phyloP scores from a whole-genome alignment of 2,797 vertebrate genomes.

The Neosilurus hyrtlii region DNA sequence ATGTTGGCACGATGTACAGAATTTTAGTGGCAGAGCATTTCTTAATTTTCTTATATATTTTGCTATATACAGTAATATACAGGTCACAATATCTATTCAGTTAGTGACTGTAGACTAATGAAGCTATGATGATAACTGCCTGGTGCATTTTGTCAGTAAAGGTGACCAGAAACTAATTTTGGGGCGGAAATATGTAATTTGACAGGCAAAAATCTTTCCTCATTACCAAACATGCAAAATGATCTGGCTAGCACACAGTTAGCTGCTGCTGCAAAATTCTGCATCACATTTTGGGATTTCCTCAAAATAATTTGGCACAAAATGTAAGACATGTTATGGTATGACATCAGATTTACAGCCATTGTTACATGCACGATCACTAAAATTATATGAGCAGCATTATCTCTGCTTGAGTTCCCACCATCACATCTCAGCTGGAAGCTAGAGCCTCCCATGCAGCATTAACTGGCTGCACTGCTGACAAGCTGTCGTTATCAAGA shows the following conservation, averaged over 20 bases:
- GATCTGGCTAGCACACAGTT: neutral
- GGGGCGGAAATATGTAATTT: neutral
- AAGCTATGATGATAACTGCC: neutral
- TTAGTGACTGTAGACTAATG: neutral
- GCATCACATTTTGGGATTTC: neutral
- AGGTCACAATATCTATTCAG: neutral
- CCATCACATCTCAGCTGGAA: conserved; percentile 30
- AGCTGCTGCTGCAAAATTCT: neutral
- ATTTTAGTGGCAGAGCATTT: neutral
- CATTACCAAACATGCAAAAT: neutral
- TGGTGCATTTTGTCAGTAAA: neutral
- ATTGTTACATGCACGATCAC: neutral
- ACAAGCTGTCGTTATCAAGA: conserved; percentile 45
- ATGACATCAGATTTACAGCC: neutral
- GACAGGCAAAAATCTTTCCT: neutral
- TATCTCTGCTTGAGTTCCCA: neutral
- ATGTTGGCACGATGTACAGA: neutral
- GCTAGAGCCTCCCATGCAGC: conserved; percentile 40
- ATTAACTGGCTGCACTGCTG: conserved; percentile 35
- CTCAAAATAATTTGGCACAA: neutral
- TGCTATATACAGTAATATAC: too few relatives aligned
- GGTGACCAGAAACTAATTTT: neutral
- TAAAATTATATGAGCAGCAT: neutral
- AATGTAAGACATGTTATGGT: neutral
- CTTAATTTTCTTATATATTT: neutral